phyloP scores from a whole-genome alignment of 2,113 vertebrate genomes.

The Ctenodactylus gundi region DNA sequence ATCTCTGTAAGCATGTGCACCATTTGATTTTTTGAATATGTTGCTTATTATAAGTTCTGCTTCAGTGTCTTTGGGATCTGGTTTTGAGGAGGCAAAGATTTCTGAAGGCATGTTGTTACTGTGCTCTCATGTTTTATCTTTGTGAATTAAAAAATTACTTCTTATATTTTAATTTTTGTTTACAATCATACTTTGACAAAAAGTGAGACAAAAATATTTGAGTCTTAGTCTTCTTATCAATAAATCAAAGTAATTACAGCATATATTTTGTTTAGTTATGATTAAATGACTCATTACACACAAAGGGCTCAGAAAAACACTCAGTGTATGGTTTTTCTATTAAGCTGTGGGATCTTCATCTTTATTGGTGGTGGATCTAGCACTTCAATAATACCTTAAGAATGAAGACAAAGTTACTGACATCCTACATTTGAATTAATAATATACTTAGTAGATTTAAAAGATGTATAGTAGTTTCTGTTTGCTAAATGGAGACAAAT shows the following conservation, averaged over 20 bases:
- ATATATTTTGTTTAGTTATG: background rate
- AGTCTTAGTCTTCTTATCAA: constrained; percentile 9
- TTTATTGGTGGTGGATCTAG: background rate
- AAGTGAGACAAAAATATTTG: background rate
- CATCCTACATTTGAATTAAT: constrained; percentile 5
- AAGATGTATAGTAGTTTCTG: background rate
- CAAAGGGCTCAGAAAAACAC: background rate
- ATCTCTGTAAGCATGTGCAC: too few species aligned
- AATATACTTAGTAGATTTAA: background rate
- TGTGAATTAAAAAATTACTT: too few species aligned
- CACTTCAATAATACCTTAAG: background rate
- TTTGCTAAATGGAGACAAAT: background rate
- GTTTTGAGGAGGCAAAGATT: too few species aligned
- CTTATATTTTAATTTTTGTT: too few species aligned
- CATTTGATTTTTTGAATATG: too few species aligned
- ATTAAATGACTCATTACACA: background rate
- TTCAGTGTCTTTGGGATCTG: too few species aligned
- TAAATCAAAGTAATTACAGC: background rate
- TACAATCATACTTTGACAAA: constrained; percentile 1
- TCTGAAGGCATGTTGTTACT: too few species aligned
- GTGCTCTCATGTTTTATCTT: too few species aligned
- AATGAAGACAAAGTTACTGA: background rate
- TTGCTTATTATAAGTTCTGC: too few species aligned
- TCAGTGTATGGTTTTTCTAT: background rate
- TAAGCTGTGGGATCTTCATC: background rate